phyloP scores from a whole-genome alignment of 2,888 invertebrate genomes.

The Hemicrepidius hirtus region DNA sequence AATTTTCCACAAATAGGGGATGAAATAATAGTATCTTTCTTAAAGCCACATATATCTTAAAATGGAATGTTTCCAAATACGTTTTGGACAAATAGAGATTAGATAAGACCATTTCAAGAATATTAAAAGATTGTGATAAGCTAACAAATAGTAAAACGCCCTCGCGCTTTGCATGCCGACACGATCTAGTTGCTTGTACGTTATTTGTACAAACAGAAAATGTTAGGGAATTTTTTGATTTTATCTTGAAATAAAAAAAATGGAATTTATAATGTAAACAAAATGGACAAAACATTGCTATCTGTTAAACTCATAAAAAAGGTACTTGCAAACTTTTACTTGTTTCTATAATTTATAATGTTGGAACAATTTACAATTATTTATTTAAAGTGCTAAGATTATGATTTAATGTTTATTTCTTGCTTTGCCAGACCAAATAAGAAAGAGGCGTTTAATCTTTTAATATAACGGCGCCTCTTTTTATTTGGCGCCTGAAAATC shows the following conservation, averaged over 20 bases:
- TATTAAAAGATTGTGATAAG: constrained; percentile 38
- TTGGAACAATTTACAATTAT: background rate
- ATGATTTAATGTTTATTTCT: constrained; percentile 12
- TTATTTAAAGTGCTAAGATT: constrained; percentile 1
- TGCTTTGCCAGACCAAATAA: background rate
- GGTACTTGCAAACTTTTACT: too few relatives aligned
- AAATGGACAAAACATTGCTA: too few relatives aligned
- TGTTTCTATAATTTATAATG: background rate
- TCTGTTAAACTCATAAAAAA: too few relatives aligned
- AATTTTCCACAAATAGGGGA: constrained; percentile 25
- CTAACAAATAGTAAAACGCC: constrained; percentile 39
- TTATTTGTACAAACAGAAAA: constrained; percentile 10
- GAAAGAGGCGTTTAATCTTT: constrained; percentile 14
- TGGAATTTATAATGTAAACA: background rate
- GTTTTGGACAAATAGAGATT: constrained; percentile 37
- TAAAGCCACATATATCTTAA: background rate
- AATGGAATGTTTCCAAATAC: constrained; percentile 24
- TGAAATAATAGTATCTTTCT: background rate
- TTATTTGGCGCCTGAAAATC: constrained; percentile 27
- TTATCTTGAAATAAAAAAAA: constrained; percentile 2
- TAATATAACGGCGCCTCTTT: constrained; percentile 25
- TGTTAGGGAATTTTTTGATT: background rate
- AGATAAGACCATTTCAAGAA: constrained; percentile 36
- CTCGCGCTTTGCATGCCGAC: constrained; percentile 31
- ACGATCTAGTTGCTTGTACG: constrained; percentile 22